These are phyloP conservation scores for Lymantria dispar DNA, from an alignment of 2,888 invertebrate genomes.

Conservation along the genomic window DNA sequence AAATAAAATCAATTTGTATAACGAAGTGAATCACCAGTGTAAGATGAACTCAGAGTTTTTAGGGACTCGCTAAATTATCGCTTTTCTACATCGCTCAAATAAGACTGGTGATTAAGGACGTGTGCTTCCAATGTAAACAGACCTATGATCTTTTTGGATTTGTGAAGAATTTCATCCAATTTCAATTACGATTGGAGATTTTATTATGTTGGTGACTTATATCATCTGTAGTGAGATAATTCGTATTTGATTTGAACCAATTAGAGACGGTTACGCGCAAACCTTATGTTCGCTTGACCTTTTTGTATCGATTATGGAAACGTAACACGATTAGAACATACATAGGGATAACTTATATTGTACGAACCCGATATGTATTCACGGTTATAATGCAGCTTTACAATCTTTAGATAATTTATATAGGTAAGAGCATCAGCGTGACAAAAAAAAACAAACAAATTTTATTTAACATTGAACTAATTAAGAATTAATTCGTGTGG, in stretches of 20 bases:
- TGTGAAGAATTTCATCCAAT: conserved; percentile 4
- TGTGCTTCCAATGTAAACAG: conserved; percentile 18
- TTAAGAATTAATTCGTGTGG: too few species aligned
- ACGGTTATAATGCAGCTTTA: too few species aligned
- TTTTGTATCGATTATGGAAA: conserved; percentile 38
- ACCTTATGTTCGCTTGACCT: conserved; percentile 53
- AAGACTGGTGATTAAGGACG: conserved; percentile 10
- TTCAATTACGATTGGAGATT: conserved; percentile 22
- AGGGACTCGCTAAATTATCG: conserved; percentile 3
- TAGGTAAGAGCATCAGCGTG: too few species aligned
- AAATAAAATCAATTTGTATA: conserved; percentile 45
- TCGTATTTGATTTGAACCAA: conserved; percentile 77
- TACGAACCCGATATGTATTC: conserved; percentile 3
- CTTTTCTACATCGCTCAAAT: conserved; percentile 8
- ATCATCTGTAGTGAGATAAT: conserved; percentile 60
- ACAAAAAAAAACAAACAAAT: too few species aligned
- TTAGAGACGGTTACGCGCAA: conserved; percentile 77
- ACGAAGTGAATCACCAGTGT: conserved; percentile 37
- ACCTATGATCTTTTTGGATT: conserved; percentile 5
- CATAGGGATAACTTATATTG: conserved; percentile 29
- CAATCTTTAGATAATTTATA: too few species aligned
- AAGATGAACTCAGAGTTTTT: conserved; percentile 29
- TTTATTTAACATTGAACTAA: too few species aligned
- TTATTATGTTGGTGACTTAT: conserved; percentile 37
- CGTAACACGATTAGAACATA: conserved; percentile 36